Evolutionary conservation across 1,140 invertebrate genomes (phyloP), one percentile per base, ranked within the genome.

Genomic region (Mya arenaria): DNA sequence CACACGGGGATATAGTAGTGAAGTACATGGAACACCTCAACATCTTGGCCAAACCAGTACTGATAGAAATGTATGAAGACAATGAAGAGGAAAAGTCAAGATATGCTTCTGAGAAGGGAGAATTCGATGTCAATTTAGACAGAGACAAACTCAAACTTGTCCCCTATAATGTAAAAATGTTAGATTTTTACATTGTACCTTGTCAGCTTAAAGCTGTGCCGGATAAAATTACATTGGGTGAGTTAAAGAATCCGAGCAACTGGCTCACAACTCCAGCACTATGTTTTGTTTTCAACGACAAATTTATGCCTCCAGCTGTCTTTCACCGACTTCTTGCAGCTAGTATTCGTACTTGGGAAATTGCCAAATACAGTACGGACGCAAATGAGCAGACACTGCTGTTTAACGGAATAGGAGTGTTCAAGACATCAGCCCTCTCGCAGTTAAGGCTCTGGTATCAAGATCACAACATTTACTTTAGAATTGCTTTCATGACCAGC

Each of bases 11-110:
- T 8, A 37, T 34, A 39, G 32, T 75, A 19, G 48, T 75, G 34
- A 13, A 48, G 36, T 75, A 75, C 73, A 75, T 75, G 73, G 73
- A 75, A 75, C 37, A 48, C 17, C 44, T 75, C n/a, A 58, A 75
- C 28, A 63, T 75, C 41, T 63, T 75, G 4, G 73, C 73, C 13
- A 39, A 52, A 32, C 73, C 73, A 30, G 1, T 52, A 8, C 48
- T 23, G 25, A 52, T n/a, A n/a, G n/a, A n/a, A n/a, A n/a, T n/a
- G n/a, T n/a, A n/a, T n/a, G n/a, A n/a, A n/a, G n/a, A n/a, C n/a
- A n/a, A n/a, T n/a, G n/a, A n/a, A n/a, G n/a, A 10, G 19, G 48
- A 1, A 8, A 23, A 52, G 4, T 4, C 48, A 10, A 10, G 10
- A 44, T 10, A 44, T 44, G 41, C 41, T 44, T 10, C n/a, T 10